Percentiles rank a stretch among this genome's conserved stretches.
phyloP scores from a whole-genome alignment of 2,797 vertebrate species.

The Liasis olivaceus region DNA sequence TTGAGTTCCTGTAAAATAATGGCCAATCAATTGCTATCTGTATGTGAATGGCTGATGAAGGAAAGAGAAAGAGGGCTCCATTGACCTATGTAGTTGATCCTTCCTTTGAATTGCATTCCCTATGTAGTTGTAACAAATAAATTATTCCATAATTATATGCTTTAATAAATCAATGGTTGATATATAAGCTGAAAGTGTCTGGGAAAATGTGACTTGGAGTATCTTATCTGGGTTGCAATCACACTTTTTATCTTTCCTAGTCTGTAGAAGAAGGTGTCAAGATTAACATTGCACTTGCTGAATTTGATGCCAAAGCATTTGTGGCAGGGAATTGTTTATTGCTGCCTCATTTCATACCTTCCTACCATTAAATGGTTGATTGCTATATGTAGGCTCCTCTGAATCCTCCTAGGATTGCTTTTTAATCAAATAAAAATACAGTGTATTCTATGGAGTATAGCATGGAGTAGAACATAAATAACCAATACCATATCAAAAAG shows the following conservation, averaged over 20 bases:
- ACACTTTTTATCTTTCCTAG: slow-evolving; percentile 44
- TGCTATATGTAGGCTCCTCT: slow-evolving; percentile 53
- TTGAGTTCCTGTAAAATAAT: background rate
- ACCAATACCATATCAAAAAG: slow-evolving; percentile 41
- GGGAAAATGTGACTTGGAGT: slow-evolving; percentile 43
- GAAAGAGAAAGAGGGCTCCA: too few relatives aligned
- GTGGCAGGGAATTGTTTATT: slow-evolving; percentile 48
- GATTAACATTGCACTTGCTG: slow-evolving; percentile 32
- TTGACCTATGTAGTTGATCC: background rate
- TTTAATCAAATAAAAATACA: slow-evolving; percentile 56
- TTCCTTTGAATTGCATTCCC: background rate
- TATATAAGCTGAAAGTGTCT: slow-evolving; percentile 31
- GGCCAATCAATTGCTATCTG: background rate
- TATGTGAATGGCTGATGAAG: too few relatives aligned
- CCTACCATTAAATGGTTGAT: background rate
- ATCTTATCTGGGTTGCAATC: slow-evolving; percentile 48
- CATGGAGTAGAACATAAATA: slow-evolving; percentile 42
- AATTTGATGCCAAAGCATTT: background rate
- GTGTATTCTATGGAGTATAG: slow-evolving; percentile 41
- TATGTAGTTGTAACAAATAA: background rate
- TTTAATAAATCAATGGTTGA: slow-evolving; percentile 12
- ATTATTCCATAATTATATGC: background rate
- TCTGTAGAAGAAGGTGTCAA: slow-evolving; percentile 36
- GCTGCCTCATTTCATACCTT: slow-evolving; percentile 27
- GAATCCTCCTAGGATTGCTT: slow-evolving; percentile 52